Evolutionary conservation across 2,113 vertebrate species (phyloP).

Genomic region (Nanorana parkeri): DNA sequence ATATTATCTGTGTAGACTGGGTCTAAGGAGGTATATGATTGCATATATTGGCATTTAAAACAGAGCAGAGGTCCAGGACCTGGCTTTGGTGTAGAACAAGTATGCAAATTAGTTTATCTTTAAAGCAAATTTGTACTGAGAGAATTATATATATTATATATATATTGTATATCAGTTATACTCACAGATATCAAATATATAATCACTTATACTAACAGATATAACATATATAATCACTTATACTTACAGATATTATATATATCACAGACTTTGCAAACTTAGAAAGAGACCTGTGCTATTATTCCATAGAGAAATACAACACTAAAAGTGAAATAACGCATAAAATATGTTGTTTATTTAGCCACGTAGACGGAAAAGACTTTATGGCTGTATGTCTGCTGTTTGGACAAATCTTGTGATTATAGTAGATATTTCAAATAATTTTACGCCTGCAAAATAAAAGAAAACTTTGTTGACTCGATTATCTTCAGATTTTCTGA

Average conservation of each 20-base stretch:
- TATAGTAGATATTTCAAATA: conserved; percentile 1
- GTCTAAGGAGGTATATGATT: no score
- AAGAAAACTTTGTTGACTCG: background rate
- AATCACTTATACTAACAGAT: no score
- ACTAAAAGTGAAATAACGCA: conserved; percentile 27
- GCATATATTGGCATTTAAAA: no score
- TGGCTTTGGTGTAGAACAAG: no score
- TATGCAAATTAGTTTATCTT: no score
- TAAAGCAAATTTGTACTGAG: no score
- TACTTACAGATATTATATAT: background rate
- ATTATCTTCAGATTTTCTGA: background rate
- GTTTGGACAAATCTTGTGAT: background rate
- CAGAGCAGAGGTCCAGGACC: no score
- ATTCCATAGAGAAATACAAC: conserved; percentile 35
- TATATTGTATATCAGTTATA: no score
- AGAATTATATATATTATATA: no score
- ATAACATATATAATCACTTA: background rate
- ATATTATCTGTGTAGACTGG: no score
- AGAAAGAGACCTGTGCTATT: background rate
- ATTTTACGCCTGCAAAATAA: conserved; percentile 12
- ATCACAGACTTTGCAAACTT: conserved; percentile 10
- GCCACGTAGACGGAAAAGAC: background rate
- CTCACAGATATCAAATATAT: no score
- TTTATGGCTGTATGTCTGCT: background rate
- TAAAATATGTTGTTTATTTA: conserved; percentile 7